phyloP scores from a whole-genome alignment of 2,888 invertebrate genomes.

The Nipponacmea schrenckii region DNA sequence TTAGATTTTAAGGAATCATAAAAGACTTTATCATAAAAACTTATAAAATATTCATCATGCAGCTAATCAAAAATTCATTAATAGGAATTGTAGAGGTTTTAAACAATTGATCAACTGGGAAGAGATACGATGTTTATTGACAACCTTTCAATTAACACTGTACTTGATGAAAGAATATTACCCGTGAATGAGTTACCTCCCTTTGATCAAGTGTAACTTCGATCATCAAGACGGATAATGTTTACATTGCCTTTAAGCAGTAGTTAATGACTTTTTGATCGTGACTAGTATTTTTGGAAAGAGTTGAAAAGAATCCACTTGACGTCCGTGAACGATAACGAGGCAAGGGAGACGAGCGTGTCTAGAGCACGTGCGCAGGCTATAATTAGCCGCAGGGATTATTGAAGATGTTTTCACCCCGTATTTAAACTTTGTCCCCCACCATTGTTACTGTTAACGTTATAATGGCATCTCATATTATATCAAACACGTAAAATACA shows the following conservation, averaged over 20 bases:
- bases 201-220: neutral
- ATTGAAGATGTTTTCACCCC: constrained; percentile 4
- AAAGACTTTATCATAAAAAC: constrained; percentile 1
- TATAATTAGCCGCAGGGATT: constrained; percentile 5
- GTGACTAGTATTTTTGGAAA: neutral
- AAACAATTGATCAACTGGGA: neutral
- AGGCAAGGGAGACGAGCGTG: neutral
- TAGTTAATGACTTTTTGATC: neutral
- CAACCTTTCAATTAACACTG: neutral
- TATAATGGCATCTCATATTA: constrained; percentile 4
- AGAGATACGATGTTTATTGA: neutral
- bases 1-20: neutral
- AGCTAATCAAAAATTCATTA: constrained; percentile 7
- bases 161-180: neutral
- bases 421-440: neutral
- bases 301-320: neutral
- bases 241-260: too few relatives aligned
- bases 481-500: neutral
- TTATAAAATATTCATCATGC: constrained; percentile 1
- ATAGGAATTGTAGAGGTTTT: neutral
- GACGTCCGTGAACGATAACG: neutral
- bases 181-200: neutral
- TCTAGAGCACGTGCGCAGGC: constrained; percentile 1
- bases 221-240: neutral
- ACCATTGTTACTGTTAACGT: neutral